Conservation (phyloP, 2,113 vertebrate species). For the Alexandromys fortis region DNA sequence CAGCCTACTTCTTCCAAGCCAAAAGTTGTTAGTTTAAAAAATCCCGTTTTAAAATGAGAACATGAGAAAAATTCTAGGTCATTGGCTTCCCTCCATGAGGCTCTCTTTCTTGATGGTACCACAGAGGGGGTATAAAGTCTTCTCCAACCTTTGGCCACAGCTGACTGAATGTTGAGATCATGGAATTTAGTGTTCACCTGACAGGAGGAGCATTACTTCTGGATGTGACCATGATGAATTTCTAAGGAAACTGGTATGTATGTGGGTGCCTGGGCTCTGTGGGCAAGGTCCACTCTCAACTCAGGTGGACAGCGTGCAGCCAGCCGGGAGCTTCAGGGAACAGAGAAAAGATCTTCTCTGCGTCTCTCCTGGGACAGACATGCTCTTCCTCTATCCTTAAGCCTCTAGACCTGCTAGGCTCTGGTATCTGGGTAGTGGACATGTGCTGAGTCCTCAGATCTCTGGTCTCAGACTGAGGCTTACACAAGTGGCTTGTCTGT, state of each 20-base stretch:
- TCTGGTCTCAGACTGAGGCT: background rate
- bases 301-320: background rate
- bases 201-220: conserved; percentile 15
- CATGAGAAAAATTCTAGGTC: background rate
- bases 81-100: background rate
- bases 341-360: background rate
- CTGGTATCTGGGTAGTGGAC: background rate
- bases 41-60: background rate
- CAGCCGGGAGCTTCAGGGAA: background rate
- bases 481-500: background rate
- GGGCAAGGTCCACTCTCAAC: background rate
- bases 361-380: background rate
- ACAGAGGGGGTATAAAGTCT: background rate
- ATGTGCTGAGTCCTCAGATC: background rate
- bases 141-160: background rate
- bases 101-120: background rate
- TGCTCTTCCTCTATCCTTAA: background rate
- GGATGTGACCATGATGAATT: background rate
- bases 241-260: background rate
- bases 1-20: background rate
- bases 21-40: background rate
- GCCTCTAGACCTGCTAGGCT: background rate
- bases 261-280: background rate
- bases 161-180: background rate
- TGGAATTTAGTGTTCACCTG: background rate